Evolutionary conservation across 2,888 invertebrate genomes (phyloP).

Genomic region (Cyclophora punctaria): DNA sequence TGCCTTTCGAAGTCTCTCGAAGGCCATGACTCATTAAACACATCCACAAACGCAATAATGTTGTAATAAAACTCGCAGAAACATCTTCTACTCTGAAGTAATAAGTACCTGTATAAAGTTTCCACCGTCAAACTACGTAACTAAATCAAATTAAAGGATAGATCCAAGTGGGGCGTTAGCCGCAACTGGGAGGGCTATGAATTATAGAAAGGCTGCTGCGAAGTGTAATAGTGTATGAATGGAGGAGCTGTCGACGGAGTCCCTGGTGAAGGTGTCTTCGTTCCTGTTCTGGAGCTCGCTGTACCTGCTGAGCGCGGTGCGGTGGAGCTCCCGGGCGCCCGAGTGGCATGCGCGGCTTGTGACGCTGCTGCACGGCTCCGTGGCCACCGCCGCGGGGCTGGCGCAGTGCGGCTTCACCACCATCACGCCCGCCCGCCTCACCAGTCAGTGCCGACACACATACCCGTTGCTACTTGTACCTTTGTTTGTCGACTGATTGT

Average conservation of each 20-base stretch:
- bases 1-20: too few relatives aligned
- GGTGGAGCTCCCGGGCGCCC: slow-evolving; percentile 27
- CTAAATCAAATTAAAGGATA: too few relatives aligned
- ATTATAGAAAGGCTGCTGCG: neutral
- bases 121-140: too few relatives aligned
- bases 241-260: slow-evolving; percentile 38
- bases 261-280: slow-evolving; percentile 44
- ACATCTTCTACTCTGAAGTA: too few relatives aligned
- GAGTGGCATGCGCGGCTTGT: slow-evolving; percentile 55
- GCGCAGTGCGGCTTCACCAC: slow-evolving; percentile 42
- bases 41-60: too few relatives aligned
- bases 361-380: slow-evolving; percentile 50
- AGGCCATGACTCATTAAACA: too few relatives aligned
- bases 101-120: too few relatives aligned
- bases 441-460: slow-evolving; percentile 27
- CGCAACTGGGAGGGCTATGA: too few relatives aligned
- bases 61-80: too few relatives aligned
- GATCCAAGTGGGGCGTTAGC: too few relatives aligned
- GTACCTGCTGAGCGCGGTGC: slow-evolving; percentile 34
- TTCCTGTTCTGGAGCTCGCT: slow-evolving; percentile 50
- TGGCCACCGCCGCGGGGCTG: slow-evolving; percentile 43
- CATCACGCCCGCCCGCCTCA: slow-evolving; percentile 33
- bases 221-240: slow-evolving; percentile 25
- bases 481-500: neutral
- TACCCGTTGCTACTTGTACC: neutral